These are phyloP conservation scores for Lampropteryx suffumata DNA, from an alignment of 2,888 invertebrate species.

Conservation along the genomic window DNA sequence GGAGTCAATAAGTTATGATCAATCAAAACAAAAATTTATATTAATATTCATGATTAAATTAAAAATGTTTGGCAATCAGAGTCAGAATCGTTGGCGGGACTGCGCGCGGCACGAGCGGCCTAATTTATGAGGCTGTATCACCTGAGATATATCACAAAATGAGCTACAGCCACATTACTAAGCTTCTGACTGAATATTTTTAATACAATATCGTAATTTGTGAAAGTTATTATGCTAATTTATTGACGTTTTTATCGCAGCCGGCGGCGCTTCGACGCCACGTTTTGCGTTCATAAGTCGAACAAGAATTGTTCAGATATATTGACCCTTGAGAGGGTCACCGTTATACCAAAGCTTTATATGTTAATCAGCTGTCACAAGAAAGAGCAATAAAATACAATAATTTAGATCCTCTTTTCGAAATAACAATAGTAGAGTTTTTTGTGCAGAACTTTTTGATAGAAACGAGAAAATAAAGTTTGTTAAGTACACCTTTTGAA, in stretches of 20 bases:
- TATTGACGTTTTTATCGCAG: constrained; percentile 54
- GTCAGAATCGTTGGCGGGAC: constrained; percentile 26
- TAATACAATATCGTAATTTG: constrained; percentile 53
- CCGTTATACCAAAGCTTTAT: constrained; percentile 45
- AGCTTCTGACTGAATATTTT: constrained; percentile 47
- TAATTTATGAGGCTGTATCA: constrained; percentile 34
- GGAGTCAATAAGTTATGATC: constrained; percentile 26
- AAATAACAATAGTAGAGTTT: constrained; percentile 21
- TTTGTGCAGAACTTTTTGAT: too few species aligned
- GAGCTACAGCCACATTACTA: constrained; percentile 38
- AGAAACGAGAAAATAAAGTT: too few species aligned
- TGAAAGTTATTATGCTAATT: constrained; percentile 61
- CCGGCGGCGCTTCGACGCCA: constrained; percentile 35
- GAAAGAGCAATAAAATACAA: constrained; percentile 34
- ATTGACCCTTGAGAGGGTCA: constrained; percentile 47
- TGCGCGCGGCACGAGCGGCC: constrained; percentile 26
- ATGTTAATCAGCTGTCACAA: constrained; percentile 42
- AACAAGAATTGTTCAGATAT: constrained; percentile 45
- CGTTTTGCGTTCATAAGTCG: constrained; percentile 38
- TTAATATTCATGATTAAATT: constrained; percentile 35
- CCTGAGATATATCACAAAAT: constrained; percentile 34
- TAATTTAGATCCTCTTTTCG: constrained; percentile 22
- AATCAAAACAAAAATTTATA: constrained; percentile 22
- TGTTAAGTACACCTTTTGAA: too few species aligned
- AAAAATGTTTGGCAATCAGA: constrained; percentile 33